Conservation (phyloP, 2,888 invertebrate species). For the Petrophora chlorosata region DNA sequence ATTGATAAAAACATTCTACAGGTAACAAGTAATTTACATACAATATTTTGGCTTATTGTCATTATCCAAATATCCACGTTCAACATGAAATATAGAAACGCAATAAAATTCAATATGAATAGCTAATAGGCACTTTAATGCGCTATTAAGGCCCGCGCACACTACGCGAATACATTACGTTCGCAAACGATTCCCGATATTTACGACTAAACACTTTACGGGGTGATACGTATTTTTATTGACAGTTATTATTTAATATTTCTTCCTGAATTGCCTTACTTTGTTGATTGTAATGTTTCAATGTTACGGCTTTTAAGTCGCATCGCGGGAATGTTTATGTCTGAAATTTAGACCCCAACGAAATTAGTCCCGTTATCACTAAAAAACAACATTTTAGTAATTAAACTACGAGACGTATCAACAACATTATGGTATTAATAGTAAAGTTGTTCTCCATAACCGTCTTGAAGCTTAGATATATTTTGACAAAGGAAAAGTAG, state of each 20-base stretch:
- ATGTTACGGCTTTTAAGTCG: slow-evolving; percentile 16
- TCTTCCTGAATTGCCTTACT: slow-evolving; percentile 63
- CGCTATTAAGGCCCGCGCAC: slow-evolving; percentile 58
- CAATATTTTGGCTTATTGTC: not conserved
- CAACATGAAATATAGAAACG: slow-evolving; percentile 40
- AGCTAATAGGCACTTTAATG: slow-evolving; percentile 67
- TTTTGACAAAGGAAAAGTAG: too few relatives aligned
- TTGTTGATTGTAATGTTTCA: slow-evolving; percentile 44
- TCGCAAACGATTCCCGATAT: slow-evolving; percentile 51
- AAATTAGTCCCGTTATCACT: too few relatives aligned
- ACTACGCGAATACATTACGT: slow-evolving; percentile 54
- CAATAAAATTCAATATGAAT: slow-evolving; percentile 62
- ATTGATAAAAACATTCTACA: not conserved
- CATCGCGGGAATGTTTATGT: slow-evolving; percentile 5
- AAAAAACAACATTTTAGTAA: too few relatives aligned
- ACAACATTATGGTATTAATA: too few relatives aligned
- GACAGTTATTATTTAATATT: slow-evolving; percentile 69
- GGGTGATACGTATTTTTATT: slow-evolving; percentile 61
- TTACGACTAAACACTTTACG: slow-evolving; percentile 59
- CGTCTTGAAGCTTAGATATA: too few relatives aligned
- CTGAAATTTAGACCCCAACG: not conserved
- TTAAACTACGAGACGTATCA: too few relatives aligned
- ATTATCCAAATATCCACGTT: slow-evolving; percentile 25
- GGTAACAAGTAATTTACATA: not conserved
- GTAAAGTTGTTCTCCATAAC: too few relatives aligned